These are phyloP conservation scores for Listronotus oregonensis DNA, from an alignment of 1,140 invertebrate species.

Conservation along the genomic window DNA sequence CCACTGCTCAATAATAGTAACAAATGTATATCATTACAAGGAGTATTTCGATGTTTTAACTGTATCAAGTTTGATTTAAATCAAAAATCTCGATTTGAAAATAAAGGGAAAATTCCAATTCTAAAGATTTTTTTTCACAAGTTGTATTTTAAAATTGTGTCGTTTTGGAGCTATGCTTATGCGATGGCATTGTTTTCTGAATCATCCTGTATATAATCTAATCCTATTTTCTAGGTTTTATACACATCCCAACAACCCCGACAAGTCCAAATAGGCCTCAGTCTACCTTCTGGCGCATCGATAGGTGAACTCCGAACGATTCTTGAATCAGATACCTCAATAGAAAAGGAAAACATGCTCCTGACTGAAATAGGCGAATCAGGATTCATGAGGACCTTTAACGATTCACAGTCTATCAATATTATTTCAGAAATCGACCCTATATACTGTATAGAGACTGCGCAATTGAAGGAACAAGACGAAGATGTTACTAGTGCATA, in stretches of 20 bases:
- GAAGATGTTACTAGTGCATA: conserved; percentile 69
- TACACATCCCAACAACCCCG: conserved; percentile 88
- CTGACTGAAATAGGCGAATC: conserved; percentile 82
- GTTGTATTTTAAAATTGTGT: no score
- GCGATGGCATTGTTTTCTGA: no score
- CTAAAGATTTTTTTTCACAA: no score
- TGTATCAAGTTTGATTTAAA: no score
- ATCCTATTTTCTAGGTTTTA: conserved; percentile 73
- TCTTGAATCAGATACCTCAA: conserved; percentile 80
- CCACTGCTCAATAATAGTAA: no score
- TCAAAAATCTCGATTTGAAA: no score
- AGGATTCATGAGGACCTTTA: conserved; percentile 66
- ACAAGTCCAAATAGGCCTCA: conserved; percentile 82
- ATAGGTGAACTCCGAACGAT: conserved; percentile 82
- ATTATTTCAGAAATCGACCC: conserved; percentile 68
- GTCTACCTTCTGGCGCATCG: conserved; percentile 75
- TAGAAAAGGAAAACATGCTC: conserved; percentile 79
- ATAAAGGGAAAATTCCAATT: no score
- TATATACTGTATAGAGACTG: conserved; percentile 75
- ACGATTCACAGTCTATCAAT: conserved; percentile 74
- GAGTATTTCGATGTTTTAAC: no score
- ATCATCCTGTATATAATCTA: no score
- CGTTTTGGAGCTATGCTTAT: no score
- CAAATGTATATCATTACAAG: no score
- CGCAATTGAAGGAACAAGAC: conserved; percentile 58